These are phyloP conservation scores for Drosophila elegans DNA, from an alignment of 1,140 invertebrate species.

Conservation along the genomic window DNA sequence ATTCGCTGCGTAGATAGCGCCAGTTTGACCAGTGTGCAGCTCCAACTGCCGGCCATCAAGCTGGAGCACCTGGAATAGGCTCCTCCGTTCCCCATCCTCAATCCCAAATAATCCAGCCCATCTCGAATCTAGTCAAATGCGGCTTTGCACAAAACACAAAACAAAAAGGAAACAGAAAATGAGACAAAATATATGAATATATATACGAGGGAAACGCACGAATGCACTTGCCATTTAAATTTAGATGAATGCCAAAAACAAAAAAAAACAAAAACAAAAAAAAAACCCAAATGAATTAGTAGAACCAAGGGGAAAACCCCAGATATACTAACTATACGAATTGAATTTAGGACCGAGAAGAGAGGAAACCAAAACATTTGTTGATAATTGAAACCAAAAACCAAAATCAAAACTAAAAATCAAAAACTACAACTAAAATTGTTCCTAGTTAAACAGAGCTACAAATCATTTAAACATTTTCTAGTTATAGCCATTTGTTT, in stretches of 20 bases:
- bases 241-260: constrained; percentile 51
- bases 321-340: constrained; percentile 1
- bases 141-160: constrained; percentile 36
- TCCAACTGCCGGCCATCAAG: constrained; percentile 66
- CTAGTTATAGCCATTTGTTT: constrained; percentile 13
- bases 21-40: constrained; percentile 50
- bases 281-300: neutral
- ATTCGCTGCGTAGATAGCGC: constrained; percentile 66
- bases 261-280: no score
- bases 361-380: constrained; percentile 43
- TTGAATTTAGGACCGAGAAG: constrained; percentile 48
- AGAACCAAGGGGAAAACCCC: neutral
- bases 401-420: constrained; percentile 15
- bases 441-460: constrained; percentile 45
- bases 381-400: constrained; percentile 60
- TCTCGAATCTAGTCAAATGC: constrained; percentile 69
- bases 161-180: constrained; percentile 3
- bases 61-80: constrained; percentile 58
- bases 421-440: constrained; percentile 10
- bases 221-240: constrained; percentile 45
- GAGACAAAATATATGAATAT: no score
- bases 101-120: constrained; percentile 5
- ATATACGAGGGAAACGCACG: constrained; percentile 8
- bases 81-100: neutral
- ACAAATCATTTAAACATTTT: constrained; percentile 8